These are phyloP conservation scores for Diadophis punctatus DNA, from an alignment of 2,113 vertebrate species.

Conservation along the genomic window DNA sequence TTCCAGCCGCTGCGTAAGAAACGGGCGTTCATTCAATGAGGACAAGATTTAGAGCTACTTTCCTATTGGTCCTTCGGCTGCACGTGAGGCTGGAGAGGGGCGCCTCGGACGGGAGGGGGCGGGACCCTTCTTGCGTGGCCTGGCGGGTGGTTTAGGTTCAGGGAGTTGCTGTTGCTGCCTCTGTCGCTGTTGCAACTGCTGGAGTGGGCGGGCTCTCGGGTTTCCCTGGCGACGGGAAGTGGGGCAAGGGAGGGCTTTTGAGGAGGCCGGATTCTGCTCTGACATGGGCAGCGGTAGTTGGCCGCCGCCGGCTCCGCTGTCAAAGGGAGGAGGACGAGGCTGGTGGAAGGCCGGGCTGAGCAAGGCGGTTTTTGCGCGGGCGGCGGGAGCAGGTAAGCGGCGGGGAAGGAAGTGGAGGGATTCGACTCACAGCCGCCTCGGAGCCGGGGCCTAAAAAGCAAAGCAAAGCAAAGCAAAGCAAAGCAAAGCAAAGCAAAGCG, in stretches of 20 bases:
- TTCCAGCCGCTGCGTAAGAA: not conserved
- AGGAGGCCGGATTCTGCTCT: not conserved
- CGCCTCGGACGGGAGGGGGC: not conserved
- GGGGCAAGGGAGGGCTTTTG: not conserved
- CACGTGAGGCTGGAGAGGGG: not conserved
- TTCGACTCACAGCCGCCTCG: accelerated
- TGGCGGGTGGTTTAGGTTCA: not conserved
- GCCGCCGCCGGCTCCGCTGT: not conserved
- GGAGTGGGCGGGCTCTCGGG: not conserved
- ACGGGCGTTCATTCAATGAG: not conserved
- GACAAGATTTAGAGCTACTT: not conserved
- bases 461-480: too few relatives aligned
- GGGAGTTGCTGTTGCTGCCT: not conserved
- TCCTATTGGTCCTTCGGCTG: not conserved
- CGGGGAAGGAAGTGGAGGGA: not conserved
- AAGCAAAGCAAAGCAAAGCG: not conserved
- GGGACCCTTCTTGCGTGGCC: not conserved
- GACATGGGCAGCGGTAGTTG: not conserved
- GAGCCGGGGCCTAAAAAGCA: not conserved
- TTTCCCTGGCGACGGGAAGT: constrained; percentile 4
- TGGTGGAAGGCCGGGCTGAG: not conserved
- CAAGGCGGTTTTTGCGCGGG: not conserved
- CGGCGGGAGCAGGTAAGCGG: constrained; percentile 46
- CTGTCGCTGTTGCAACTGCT: not conserved
- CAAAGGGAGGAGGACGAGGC: constrained; percentile 6